Base-by-base conservation (phyloP, 2,797 vertebrate species). In the Sebastes iracundus region DNA sequence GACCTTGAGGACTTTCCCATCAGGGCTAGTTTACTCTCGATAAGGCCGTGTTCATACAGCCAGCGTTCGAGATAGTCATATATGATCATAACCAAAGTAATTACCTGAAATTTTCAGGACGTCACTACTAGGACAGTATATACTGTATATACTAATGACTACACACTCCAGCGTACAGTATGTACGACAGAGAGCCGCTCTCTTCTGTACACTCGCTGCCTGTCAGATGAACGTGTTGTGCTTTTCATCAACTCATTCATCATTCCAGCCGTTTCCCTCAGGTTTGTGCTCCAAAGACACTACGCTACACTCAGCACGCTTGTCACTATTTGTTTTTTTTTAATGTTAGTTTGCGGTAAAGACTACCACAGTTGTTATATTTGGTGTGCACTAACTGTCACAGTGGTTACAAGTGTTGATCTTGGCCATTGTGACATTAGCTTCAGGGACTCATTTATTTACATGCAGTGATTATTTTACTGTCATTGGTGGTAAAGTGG, bases 11-110 rank as follows among this genome's bases (percentile, higher is more conserved):
- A 58, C 46, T 81, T 84, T 61, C 28, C 33, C 22, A 46, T 56
- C 62, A 55, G 35, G 23, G 28, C 12, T 30, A 58, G 9, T 86
- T 64, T 69, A n/a, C 28, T 61, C 23, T 42, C 64, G 35, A 85
- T 67, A 67, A 86, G 20, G 23, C 11, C 22, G 33, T 11, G 16
- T 61, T 68, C 18, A 62, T 42, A 13, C 10, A 60, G 49, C 16
- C 9, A 14, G 23, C 32, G 1, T 13, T 9, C 1, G 2, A 33
- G 3, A 49, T 13, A n/a, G 23, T 30, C 25, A 25, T 16, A 7
- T 42, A 18, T 12, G 12, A 25, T 25, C 4, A 42, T n/a, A 28
- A 69, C 33, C 7, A 61, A 16, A 32, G 25, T 14, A 11, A 20
- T 59, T 49, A 16, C 27, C 18, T 23, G 25, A 65, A 58, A 30